These are phyloP conservation scores for Drosophila sp. DNA, from an alignment of 1,140 invertebrate genomes.

Conservation along the genomic window DNA sequence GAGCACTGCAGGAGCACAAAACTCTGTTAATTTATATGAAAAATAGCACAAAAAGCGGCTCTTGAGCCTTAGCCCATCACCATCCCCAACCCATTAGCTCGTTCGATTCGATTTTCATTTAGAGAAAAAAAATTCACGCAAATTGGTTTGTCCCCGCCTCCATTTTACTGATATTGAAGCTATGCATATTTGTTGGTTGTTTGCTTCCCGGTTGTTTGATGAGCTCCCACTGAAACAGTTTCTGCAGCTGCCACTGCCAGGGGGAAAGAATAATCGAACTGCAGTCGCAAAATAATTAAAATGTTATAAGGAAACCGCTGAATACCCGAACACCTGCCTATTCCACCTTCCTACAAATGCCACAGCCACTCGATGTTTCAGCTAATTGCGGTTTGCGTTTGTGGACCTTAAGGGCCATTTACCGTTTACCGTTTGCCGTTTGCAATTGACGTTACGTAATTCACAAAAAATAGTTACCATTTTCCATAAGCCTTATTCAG, in stretches of 20 bases:
- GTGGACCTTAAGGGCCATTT: constrained; percentile 25
- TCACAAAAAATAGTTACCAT: constrained; percentile 4
- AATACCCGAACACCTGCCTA: not conserved
- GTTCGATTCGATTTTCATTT: constrained; percentile 21
- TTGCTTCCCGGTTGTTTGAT: constrained; percentile 56
- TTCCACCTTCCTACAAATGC: not conserved
- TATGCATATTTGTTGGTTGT: constrained; percentile 43
- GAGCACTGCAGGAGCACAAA: constrained; percentile 37
- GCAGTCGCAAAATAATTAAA: constrained; percentile 50
- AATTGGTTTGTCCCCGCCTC: constrained; percentile 49
- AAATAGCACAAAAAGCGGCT: constrained; percentile 56
- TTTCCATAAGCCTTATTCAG: not conserved
- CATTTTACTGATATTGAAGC: constrained; percentile 69
- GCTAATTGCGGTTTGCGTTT: constrained; percentile 43
- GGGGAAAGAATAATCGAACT: constrained; percentile 32
- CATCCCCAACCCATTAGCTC: constrained; percentile 2
- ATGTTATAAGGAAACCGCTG: constrained; percentile 27
- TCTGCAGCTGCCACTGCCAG: not conserved
- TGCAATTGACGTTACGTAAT: constrained; percentile 11
- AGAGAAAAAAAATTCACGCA: constrained; percentile 17
- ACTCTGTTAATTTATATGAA: constrained; percentile 73
- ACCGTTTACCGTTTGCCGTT: constrained; percentile 4
- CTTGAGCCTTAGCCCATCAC: constrained; percentile 12
- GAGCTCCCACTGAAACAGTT: constrained; percentile 1
- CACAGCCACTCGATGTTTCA: constrained; percentile 19